Evolutionary conservation across 2,113 vertebrate genomes (phyloP).

Genomic region (Corvus moneduloides): DNA sequence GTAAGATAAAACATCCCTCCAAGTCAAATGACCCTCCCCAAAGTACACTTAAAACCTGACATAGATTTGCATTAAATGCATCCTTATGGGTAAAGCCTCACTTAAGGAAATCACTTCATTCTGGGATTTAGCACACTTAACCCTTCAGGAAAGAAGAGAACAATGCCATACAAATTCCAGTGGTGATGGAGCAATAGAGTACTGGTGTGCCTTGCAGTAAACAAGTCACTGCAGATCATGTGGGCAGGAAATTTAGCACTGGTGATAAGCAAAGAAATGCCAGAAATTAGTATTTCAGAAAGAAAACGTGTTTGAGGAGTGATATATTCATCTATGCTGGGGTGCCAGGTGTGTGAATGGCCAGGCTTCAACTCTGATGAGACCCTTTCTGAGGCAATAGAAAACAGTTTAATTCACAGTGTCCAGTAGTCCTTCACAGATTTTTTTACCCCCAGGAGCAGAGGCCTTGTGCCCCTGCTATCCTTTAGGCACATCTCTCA

Average conservation of each 20-base stretch:
- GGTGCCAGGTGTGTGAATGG: background rate
- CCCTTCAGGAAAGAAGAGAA: background rate
- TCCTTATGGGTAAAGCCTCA: background rate
- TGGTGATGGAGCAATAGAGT: background rate
- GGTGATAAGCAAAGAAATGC: background rate
- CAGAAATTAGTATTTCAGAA: background rate
- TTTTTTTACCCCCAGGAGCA: background rate
- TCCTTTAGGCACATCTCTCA: background rate
- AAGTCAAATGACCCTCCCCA: background rate
- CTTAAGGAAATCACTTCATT: background rate
- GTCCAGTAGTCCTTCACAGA: background rate
- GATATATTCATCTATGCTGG: accelerated
- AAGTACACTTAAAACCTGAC: background rate
- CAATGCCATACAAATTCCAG: background rate
- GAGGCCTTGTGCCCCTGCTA: background rate
- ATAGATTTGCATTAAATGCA: background rate
- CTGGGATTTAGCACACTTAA: background rate
- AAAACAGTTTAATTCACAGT: background rate
- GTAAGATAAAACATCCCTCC: background rate
- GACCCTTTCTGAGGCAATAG: background rate
- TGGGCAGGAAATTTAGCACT: background rate
- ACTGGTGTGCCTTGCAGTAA: background rate
- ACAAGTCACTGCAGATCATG: background rate
- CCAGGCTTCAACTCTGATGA: background rate
- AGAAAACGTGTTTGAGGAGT: background rate